Base-by-base conservation (phyloP, 2,797 vertebrate species). In the Cyclura pinguis region DNA sequence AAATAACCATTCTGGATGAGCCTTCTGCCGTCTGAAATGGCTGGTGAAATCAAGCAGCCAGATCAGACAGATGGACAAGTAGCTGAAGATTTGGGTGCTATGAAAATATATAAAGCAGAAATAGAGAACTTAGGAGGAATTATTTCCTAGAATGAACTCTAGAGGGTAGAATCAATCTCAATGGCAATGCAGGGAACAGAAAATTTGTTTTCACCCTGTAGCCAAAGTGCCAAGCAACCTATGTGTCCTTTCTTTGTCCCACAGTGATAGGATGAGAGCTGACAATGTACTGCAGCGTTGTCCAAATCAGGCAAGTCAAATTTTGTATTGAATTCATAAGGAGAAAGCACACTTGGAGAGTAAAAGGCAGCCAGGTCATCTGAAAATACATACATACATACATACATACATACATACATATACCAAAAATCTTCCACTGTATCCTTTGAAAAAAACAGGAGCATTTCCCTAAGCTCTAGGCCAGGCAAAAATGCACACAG, bases 201-300 rank as follows among this genome's bases (percentile, higher is more conserved):
- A 89, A 89, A 84, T 20, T 83, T 62, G 52, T 35, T 89, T 84
- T 89, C 67, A 74, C 83, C 69, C 52, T 74, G 27, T 83, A 88
- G 50, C 50, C n/a, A 29, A 64, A 88, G 86, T 38, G 47, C 64
- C 64, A 88, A 74, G 67, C 52, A 84, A n/a, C 29, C 80, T 89
- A 62, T 62, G 64, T 84, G 35, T 84, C 69, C 55, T 76, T 64
- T 84, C 38, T 83, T 80, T 62, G 29, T 84, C 72, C 52, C 69
- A 62, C 57, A 14, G 50, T 83, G 80, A 84, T 50, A 13, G 20
- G 22, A 84, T 83, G 67, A 88, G 52, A 88, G 50, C 16, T 88
- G 87, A 83, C 87, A 74, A n/a, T 83, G 74, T 42, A 62, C 69
- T 76, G 72, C 69, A 24, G 24, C 50, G 55, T 76, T 84, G 81